These are phyloP conservation scores for Lagorchestes hirsutus DNA, from an alignment of 2,797 vertebrate genomes.

Conservation along the genomic window DNA sequence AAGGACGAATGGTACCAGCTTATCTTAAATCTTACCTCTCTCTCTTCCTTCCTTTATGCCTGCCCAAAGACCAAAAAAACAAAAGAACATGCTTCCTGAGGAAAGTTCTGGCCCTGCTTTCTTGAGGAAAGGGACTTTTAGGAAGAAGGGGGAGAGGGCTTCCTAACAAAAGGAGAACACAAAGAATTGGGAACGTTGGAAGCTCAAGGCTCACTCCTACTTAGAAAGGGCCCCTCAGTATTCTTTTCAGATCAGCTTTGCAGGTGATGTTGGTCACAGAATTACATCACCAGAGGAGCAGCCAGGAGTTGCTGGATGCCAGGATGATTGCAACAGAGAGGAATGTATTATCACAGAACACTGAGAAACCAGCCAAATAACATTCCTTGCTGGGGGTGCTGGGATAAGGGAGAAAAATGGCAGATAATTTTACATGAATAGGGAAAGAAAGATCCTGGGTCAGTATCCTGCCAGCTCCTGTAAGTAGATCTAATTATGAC, in stretches of 20 bases:
- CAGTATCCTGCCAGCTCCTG: constrained; percentile 79
- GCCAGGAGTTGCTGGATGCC: constrained; percentile 81
- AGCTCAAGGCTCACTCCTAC: constrained; percentile 67
- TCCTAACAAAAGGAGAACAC: constrained; percentile 65
- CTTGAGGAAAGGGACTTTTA: constrained; percentile 46
- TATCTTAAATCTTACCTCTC: neutral
- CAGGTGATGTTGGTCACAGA: constrained; percentile 84
- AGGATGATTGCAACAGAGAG: constrained; percentile 86
- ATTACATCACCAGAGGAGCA: constrained; percentile 87
- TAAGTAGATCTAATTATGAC: constrained; percentile 82
- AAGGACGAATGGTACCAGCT: neutral
- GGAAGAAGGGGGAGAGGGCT: constrained; percentile 71
- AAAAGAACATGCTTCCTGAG: constrained; percentile 46
- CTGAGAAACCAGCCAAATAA: constrained; percentile 81
- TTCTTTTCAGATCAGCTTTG: constrained; percentile 78
- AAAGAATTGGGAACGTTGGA: constrained; percentile 59
- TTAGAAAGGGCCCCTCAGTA: constrained; percentile 73
- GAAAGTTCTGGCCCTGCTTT: constrained; percentile 75
- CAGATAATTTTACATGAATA: constrained; percentile 67
- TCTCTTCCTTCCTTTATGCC: constrained; percentile 9
- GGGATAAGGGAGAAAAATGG: constrained; percentile 65
- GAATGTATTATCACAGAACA: constrained; percentile 88
- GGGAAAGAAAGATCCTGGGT: constrained; percentile 77
- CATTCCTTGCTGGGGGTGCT: constrained; percentile 81
- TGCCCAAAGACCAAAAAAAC: constrained; percentile 33